Evolutionary conservation across 2,888 invertebrate species (phyloP), one percentile per base, ranked within the genome.

Genomic region (Hirtodrosophila trivittata): DNA sequence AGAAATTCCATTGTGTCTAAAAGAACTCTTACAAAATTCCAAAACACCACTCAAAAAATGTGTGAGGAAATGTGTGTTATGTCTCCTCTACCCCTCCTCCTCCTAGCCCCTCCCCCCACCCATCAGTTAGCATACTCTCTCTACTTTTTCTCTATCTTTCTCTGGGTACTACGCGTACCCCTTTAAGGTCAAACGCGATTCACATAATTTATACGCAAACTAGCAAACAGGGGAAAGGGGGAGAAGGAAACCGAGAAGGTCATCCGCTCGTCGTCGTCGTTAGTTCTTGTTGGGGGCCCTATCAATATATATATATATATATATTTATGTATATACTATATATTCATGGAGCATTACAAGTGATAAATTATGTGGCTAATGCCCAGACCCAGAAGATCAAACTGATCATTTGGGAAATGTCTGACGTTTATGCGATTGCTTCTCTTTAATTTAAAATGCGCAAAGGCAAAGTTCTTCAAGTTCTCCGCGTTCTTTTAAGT

Each of bases 331-430:
- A 28, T 37, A 21, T 21, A 21, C n/a, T 21, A 21, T 21, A 4
- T 8, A 25, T 5, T 3, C 9, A 39, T 26, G 33, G 12, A 13
- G 33, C 2, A 33, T 12, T 14, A 49, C 35, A 62, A 66, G 86
- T 75, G 66, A 80, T 80, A 80, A 80, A 80, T 80, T 82, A 82
- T 63, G 64, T 65, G 75, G 65, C 69, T 80, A 66, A 85, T 82
- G 69, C 57, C 58, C 42, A 32, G 55, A 45, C 67, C 70, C 63
- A 21, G 5, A 63, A 67, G 74, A 73, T 73, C 74, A 70, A 50
- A 54, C 74, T 43, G 50, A 60, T 57, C 68, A 67, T 57, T 73
- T 50, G 74, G 68, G 30, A 54, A 67, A 54, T 37, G 68, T 67
- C 63, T 66, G 54, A 66, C 54, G 32, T 51, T 38, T 55, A 28